phyloP scores from a whole-genome alignment of 1,140 invertebrate species.

The Caenorhabditis elegans region DNA sequence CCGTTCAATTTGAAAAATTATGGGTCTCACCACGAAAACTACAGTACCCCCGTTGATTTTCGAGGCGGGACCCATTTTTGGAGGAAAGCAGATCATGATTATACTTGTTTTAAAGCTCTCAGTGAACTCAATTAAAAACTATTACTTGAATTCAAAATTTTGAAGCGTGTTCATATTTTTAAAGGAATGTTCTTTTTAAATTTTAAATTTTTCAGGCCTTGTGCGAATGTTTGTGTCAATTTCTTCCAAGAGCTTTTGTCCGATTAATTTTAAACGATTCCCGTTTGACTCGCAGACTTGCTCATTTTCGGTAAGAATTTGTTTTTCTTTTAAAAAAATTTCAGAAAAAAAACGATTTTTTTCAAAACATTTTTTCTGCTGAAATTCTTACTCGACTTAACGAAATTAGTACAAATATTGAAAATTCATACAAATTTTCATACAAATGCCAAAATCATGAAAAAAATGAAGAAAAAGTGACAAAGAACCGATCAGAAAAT shows the following conservation, averaged over 20 bases:
- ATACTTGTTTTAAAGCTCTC: too few species aligned
- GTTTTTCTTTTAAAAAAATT: neutral
- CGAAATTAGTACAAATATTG: too few species aligned
- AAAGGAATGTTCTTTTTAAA: too few species aligned
- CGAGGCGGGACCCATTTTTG: neutral
- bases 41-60: neutral
- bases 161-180: too few species aligned
- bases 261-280: conserved; percentile 66
- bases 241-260: conserved; percentile 63
- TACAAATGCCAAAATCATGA: neutral
- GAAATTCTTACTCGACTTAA: too few species aligned
- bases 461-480: neutral
- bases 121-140: neutral
- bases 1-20: neutral
- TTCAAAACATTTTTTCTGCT: too few species aligned
- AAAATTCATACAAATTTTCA: too few species aligned
- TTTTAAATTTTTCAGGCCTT: conserved; percentile 41
- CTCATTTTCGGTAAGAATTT: conserved; percentile 57
- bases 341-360: neutral
- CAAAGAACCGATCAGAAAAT: neutral
- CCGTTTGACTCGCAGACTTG: conserved; percentile 64
- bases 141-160: neutral
- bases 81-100: too few species aligned
- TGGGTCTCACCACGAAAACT: neutral
- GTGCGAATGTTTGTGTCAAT: conserved; percentile 64